Evolutionary conservation across 2,113 vertebrate genomes (phyloP).

Genomic region (Shinisaurus crocodilurus): DNA sequence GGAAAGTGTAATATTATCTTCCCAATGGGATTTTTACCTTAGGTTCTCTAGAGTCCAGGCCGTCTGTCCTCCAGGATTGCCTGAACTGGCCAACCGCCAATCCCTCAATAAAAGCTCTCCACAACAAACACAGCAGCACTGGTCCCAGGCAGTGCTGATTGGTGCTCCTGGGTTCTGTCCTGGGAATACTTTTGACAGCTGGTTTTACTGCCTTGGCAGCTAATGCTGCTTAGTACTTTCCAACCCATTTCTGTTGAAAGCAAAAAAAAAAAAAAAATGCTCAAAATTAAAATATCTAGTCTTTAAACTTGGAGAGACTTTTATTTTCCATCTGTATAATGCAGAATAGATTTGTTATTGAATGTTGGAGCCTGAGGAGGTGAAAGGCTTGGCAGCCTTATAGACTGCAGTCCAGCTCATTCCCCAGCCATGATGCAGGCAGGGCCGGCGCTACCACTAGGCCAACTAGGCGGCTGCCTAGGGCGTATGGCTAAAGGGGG

Average conservation of each 20-base stretch:
- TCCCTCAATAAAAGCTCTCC: slow-evolving; percentile 1
- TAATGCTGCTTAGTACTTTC: neutral
- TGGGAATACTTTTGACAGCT: slow-evolving; percentile 38
- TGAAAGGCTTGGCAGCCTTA: slow-evolving; percentile 44
- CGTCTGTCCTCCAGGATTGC: slow-evolving; percentile 12
- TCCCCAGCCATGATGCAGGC: neutral
- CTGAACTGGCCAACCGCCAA: neutral
- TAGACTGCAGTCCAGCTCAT: neutral
- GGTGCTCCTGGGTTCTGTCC: slow-evolving; percentile 24
- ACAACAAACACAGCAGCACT: neutral
- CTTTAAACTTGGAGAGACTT: slow-evolving; percentile 6
- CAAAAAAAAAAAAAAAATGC: slow-evolving; percentile 27
- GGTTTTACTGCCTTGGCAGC: slow-evolving; percentile 43
- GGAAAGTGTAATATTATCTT: neutral
- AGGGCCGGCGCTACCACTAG: no score
- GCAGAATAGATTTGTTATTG: slow-evolving; percentile 39
- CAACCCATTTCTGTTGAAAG: neutral
- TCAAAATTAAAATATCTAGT: slow-evolving; percentile 17
- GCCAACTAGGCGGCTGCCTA: no score
- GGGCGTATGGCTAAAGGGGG: no score
- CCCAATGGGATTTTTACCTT: neutral
- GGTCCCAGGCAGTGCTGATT: rapidly evolving
- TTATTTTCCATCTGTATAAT: slow-evolving; percentile 50
- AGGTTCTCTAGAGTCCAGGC: neutral
- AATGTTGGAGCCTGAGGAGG: neutral